Evolutionary conservation across 2,113 vertebrate species (phyloP), one percentile per base, ranked within the genome.

Genomic region (Plotosus lineatus): DNA sequence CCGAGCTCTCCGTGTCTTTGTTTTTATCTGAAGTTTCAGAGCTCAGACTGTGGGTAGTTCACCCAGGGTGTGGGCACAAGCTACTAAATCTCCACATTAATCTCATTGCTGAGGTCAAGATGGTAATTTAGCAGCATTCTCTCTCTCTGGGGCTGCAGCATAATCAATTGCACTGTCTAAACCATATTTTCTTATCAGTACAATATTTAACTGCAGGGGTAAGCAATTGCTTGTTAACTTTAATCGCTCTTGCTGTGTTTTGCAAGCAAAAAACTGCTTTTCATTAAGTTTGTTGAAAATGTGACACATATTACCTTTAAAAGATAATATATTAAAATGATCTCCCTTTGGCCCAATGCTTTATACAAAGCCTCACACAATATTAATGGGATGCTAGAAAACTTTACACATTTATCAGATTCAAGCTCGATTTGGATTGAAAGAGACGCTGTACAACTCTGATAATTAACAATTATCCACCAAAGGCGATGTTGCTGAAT

Each of bases 61-160:
- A 69, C 74, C 56, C 26, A 44, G 26, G 26, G 11, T 69, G 75
- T 50, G 74, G 63, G 58, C 77, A 75, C 73, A 73, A 63, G 73
- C 38, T 73, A 58, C 56, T 80, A 78, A 78, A 86, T 79, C 77
- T 84, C 72, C 56, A 78, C 78, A 82, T 86, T 82, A 83, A 86
- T 84, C 77, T 80, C 75, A 44, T 76, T 82, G 51, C 42, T 80
- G 75, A 84, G 81, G 83, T 77, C 73, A 68, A 73, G 75, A 74
- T 44, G 75, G 76, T 83, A 78, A 82, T 86, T 82, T 77, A 80
- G 75, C 68, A 76, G 77, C 60, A 66, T 76, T 79, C 48, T 58
- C 58, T 58, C 58, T 82, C 65, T 58, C 66, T 56, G 55, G 79
- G 48, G 79, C 80, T 46, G 19, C 68, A 51, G 15, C 36, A 46